phyloP scores from a whole-genome alignment of 2,113 vertebrate genomes.

The Ciconia maguari region DNA sequence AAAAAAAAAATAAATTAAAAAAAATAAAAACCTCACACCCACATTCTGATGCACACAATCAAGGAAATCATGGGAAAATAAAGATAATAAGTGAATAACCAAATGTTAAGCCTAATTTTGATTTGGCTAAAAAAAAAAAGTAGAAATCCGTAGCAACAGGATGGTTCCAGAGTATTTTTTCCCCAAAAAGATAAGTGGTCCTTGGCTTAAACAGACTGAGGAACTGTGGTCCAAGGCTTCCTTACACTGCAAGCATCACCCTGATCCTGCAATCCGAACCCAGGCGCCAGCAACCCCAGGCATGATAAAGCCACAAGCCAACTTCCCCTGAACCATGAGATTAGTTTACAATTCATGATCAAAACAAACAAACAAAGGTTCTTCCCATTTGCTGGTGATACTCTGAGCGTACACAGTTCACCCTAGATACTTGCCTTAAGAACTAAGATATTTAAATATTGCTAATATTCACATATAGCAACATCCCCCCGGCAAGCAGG shows the following conservation, averaged over 20 bases:
- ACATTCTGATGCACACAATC: slow-evolving; percentile 20
- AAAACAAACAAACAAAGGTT: slow-evolving; percentile 29
- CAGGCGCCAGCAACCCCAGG: not conserved
- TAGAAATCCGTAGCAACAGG: not conserved
- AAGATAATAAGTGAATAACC: not conserved
- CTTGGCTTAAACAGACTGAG: not conserved
- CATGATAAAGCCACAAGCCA: not conserved
- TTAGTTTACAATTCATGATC: not conserved
- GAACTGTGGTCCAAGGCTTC: not conserved
- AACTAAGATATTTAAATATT: slow-evolving; percentile 20
- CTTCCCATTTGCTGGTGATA: not conserved
- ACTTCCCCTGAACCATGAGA: not conserved
- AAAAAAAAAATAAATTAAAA: not conserved
- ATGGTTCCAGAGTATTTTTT: not conserved
- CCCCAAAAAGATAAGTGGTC: not conserved
- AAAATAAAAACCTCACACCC: not conserved
- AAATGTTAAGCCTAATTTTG: slow-evolving; percentile 21
- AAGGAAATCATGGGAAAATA: not conserved
- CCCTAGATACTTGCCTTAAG: not conserved
- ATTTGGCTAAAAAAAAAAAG: not conserved
- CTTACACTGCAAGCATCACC: not conserved
- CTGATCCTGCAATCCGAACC: not conserved
- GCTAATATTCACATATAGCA: slow-evolving; percentile 4
- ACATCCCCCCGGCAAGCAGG: not conserved
- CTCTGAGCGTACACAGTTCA: not conserved